Conservation (phyloP, 2,888 invertebrate genomes). For the Dynastes maya region DNA sequence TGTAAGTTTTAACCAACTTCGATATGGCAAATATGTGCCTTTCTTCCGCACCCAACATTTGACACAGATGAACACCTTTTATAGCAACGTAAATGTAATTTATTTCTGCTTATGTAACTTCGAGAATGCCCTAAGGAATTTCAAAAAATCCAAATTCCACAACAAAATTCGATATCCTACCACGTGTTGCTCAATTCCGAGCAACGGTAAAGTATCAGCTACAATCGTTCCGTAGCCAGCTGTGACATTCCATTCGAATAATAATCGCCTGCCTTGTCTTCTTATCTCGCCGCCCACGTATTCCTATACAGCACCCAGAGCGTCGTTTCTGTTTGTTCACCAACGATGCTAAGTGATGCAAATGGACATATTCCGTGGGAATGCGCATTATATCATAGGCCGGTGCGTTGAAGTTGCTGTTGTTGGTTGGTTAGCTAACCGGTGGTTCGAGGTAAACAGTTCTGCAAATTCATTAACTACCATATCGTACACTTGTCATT, state of each 20-base stretch:
- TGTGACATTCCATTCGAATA: constrained; percentile 13
- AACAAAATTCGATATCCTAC: constrained; percentile 7
- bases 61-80: too few relatives aligned
- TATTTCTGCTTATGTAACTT: too few relatives aligned
- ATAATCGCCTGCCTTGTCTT: constrained; percentile 18
- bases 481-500: constrained; percentile 35
- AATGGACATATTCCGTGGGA: constrained; percentile 59
- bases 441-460: constrained; percentile 27
- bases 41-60: too few relatives aligned
- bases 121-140: too few relatives aligned
- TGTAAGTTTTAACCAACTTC: too few relatives aligned
- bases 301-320: constrained; percentile 12
- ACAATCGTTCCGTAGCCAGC: constrained; percentile 4
- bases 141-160: constrained; percentile 3
- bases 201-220: constrained; percentile 5
- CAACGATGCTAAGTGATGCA: constrained; percentile 58
- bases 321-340: constrained; percentile 42
- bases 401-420: constrained; percentile 27
- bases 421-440: constrained; percentile 29
- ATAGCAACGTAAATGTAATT: too few relatives aligned
- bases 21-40: too few relatives aligned
- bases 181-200: constrained; percentile 16
- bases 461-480: constrained; percentile 40
- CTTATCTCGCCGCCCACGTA: constrained; percentile 36
- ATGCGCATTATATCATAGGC: constrained; percentile 47